Percentiles rank a stretch among this genome's conserved stretches.
These are phyloP conservation scores for Dipodomys stephensi DNA, from an alignment of 2,113 vertebrate genomes.

Conservation along the genomic window DNA sequence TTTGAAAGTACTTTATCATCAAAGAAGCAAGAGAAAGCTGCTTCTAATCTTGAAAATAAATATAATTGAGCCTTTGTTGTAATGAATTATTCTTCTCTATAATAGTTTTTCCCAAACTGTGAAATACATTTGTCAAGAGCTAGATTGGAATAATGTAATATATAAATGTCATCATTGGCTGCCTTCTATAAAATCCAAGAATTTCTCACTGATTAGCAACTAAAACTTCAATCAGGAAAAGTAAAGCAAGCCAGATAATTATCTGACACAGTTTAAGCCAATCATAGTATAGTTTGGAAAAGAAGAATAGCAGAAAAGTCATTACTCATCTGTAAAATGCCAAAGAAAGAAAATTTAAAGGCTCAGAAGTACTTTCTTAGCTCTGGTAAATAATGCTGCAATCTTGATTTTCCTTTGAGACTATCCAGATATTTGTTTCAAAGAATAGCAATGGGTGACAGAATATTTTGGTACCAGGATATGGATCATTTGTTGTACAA, in stretches of 20 bases:
- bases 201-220: not conserved
- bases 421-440: constrained; percentile 35
- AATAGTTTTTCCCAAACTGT: not conserved
- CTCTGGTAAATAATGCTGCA: too few relatives aligned
- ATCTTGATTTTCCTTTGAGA: constrained; percentile 45
- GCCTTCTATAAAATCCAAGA: constrained; percentile 42
- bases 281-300: constrained; percentile 41
- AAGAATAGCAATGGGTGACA: constrained; percentile 24
- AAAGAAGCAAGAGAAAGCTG: not conserved
- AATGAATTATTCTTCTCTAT: constrained; percentile 39
- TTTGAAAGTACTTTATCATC: constrained; percentile 48
- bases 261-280: constrained; percentile 40
- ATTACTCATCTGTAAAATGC: constrained; percentile 39
- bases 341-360: constrained; percentile 31
- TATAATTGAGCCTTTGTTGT: not conserved
- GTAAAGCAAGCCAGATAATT: constrained; percentile 3
- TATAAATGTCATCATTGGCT: constrained; percentile 12
- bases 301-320: constrained; percentile 38
- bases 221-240: constrained; percentile 58
- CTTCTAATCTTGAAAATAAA: constrained; percentile 42
- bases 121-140: constrained; percentile 18
- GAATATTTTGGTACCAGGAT: constrained; percentile 53
- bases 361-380: constrained; percentile 18
- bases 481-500: constrained; percentile 49
- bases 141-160: constrained; percentile 46